Evolutionary conservation across 2,797 vertebrate species (phyloP).

Genomic region (Meriones psammophilus): DNA sequence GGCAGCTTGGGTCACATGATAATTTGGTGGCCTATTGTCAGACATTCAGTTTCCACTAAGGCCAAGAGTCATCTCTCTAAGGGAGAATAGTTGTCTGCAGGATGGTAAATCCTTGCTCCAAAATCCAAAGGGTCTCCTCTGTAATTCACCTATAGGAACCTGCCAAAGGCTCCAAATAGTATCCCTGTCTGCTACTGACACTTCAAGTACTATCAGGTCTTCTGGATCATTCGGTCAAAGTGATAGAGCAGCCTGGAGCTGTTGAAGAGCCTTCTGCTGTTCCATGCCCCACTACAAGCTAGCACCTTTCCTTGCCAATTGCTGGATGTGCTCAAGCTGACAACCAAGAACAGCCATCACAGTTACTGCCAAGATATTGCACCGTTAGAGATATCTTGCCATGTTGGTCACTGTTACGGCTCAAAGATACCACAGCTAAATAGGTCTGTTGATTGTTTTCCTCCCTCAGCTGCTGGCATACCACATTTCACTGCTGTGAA

Average conservation of each 20-base stretch:
- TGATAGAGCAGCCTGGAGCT: neutral
- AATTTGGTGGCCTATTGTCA: neutral
- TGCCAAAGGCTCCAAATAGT: neutral
- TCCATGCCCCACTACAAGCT: neutral
- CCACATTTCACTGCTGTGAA: neutral
- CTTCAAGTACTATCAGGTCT: neutral
- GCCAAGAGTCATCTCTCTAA: neutral
- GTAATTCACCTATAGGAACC: neutral
- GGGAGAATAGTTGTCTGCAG: neutral
- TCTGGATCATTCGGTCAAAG: neutral
- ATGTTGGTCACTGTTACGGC: neutral
- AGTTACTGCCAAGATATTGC: neutral
- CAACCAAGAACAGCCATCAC: neutral
- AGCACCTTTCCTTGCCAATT: neutral
- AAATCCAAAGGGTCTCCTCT: neutral
- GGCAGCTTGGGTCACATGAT: neutral
- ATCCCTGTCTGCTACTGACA: neutral
- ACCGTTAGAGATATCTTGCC: neutral
- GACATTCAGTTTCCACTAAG: neutral
- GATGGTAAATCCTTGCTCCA: neutral
- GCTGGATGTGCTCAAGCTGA: neutral
- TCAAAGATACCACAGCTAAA: neutral
- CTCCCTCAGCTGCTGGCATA: neutral
- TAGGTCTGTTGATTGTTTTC: neutral
- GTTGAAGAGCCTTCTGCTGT: neutral